phyloP scores from a whole-genome alignment of 2,888 invertebrate genomes.

The Macrosiphum euphorbiae region DNA sequence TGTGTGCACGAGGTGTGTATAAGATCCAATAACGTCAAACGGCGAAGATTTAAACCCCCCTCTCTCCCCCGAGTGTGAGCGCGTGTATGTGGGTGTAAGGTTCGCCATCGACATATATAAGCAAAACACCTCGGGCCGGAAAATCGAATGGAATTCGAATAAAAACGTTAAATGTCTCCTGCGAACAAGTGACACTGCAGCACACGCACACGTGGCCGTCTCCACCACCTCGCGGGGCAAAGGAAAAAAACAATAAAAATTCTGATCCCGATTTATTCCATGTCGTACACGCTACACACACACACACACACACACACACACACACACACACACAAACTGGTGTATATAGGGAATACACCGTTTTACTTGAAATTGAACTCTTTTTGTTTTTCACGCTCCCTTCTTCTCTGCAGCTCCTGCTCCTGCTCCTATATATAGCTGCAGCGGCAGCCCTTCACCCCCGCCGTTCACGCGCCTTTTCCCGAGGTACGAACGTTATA shows the following conservation, averaged over 20 bases:
- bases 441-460: background rate
- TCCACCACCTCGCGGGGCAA: background rate
- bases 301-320: background rate
- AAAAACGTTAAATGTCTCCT: conserved; percentile 59
- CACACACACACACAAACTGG: background rate
- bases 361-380: conserved; percentile 58
- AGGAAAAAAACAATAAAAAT: conserved; percentile 62
- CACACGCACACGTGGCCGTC: background rate
- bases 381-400: background rate
- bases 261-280: conserved; percentile 63
- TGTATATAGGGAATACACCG: background rate
- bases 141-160: conserved; percentile 63
- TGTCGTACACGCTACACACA: conserved; percentile 26
- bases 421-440: background rate
- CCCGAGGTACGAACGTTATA: background rate
- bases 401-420: background rate
- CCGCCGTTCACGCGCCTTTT: background rate
- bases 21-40: conserved; percentile 63
- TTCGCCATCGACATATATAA: conserved; percentile 11
- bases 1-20: conserved; percentile 29
- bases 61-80: background rate
- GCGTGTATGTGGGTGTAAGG: background rate
- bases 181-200: conserved; percentile 42
- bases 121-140: conserved; percentile 49
- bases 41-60: conserved; percentile 47